Conservation (phyloP, 2,888 invertebrate genomes). For the Eupeodes luniger region DNA sequence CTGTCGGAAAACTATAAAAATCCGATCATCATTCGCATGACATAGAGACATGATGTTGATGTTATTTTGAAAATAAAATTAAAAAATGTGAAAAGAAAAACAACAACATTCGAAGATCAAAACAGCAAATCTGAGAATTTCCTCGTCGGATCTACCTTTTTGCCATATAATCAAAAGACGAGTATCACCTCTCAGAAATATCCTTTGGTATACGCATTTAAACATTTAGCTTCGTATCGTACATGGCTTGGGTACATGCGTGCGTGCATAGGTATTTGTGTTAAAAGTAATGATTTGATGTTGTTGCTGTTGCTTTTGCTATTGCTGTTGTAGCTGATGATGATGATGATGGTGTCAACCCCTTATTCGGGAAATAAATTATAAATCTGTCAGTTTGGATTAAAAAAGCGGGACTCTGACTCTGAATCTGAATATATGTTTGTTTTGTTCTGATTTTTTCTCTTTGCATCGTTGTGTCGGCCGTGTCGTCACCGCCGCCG, state of each 20-base stretch:
- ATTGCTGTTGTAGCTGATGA: neutral
- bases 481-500: neutral
- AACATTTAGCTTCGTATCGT: neutral
- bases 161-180: neutral
- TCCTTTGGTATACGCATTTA: neutral
- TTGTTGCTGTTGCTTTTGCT: neutral
- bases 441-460: constrained; percentile 72
- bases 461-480: neutral
- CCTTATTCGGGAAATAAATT: constrained; percentile 77
- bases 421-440: constrained; percentile 46
- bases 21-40: constrained; percentile 59
- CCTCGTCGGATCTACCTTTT: constrained; percentile 18
- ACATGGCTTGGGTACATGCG: neutral
- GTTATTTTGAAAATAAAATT: constrained; percentile 59
- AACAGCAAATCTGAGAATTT: constrained; percentile 26
- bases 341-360: constrained; percentile 61
- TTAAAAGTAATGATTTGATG: neutral
- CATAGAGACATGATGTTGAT: constrained; percentile 57
- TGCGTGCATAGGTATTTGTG: constrained; percentile 4
- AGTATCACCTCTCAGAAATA: neutral
- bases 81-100: constrained; percentile 18
- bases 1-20: constrained; percentile 66
- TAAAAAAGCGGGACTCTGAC: constrained; percentile 72
- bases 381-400: constrained; percentile 78
- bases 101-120: constrained; percentile 3